Base-by-base conservation (phyloP, 2,888 invertebrate species). In the Chesias legatella region DNA sequence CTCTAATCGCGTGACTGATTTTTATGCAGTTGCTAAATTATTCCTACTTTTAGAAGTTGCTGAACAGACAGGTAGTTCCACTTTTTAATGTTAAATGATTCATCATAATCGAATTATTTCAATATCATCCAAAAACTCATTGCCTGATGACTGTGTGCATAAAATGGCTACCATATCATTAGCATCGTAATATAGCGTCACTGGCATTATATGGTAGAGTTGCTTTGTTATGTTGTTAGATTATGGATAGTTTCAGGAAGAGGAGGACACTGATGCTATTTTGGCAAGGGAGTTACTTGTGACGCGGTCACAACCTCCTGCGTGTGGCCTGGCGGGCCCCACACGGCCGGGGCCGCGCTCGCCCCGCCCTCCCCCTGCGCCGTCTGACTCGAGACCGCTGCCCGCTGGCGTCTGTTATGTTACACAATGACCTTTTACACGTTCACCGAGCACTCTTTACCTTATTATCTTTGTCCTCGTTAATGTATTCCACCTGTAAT, bases 241-340 rank as follows among this genome's bases (percentile, higher is more conserved):
- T 26, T 10, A 26, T 26, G 10, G 26, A 8, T 26, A 6, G 4
- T 17, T 17, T 17, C 2, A 3, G 13, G 13, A 5, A 43, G 38
- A 48, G 73, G 76, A 78, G 74, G 75, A 78, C 62, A 65, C 64
- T 66, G 77, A 67, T 73, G 67, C 72, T 77, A 76, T 84, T 85
- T 83, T 69, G 82, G 79, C 79, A 78, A 86, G 88, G 88, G 88
- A 84, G 88, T 88, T 78, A 73, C 88, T 84, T 67, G 75, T 71
- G 73, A 81, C 80, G 81, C 82, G 86, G 90, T 90, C 90, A 90
- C 90, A 90, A 90, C 90, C 89, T 85, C 88, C 84, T 78, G 84
- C 84, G 88, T 82, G 84, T 82, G 86, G 85, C 85, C 83, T 84
- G 84, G 67, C 81, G 84, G 84, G 90, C 90, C 90, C 90, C 90